Conservation (phyloP, 2,888 invertebrate genomes). For the Chymomyza caudatula region DNA sequence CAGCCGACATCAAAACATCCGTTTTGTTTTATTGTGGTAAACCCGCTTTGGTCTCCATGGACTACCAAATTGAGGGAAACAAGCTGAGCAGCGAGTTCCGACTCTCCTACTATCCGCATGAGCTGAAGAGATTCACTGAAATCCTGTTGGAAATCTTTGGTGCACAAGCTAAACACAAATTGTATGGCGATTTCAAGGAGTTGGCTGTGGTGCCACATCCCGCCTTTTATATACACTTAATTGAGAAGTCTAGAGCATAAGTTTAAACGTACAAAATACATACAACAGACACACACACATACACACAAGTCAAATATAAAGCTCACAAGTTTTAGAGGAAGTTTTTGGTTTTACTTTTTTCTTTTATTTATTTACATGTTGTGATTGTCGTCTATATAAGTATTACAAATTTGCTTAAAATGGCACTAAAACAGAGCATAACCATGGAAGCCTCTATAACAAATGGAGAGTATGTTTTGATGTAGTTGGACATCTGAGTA, state of each 20-base stretch:
- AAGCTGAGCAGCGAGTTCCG: conserved; percentile 85
- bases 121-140: conserved; percentile 83
- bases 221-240: conserved; percentile 91
- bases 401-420: conserved; percentile 69
- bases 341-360: conserved; percentile 5
- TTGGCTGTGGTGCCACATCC: conserved; percentile 83
- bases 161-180: conserved; percentile 81
- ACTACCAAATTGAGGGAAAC: conserved; percentile 86
- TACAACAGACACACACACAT: conserved; percentile 26
- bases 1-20: conserved; percentile 90
- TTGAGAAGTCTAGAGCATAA: conserved; percentile 81
- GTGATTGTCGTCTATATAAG: conserved; percentile 27
- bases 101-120: conserved; percentile 92
- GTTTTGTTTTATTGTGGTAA: conserved; percentile 88
- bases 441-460: conserved; percentile 70
- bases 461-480: conserved; percentile 71
- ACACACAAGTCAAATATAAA: neutral
- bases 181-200: conserved; percentile 90
- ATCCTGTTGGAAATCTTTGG: conserved; percentile 87
- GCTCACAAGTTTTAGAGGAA: neutral
- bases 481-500: conserved; percentile 60
- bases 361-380: neutral
- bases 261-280: conserved; percentile 30
- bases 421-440: conserved; percentile 67
- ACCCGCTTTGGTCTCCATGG: conserved; percentile 87